Evolutionary conservation across 2,888 invertebrate species (phyloP).

Genomic region (Chalcosyrphus nemorum): DNA sequence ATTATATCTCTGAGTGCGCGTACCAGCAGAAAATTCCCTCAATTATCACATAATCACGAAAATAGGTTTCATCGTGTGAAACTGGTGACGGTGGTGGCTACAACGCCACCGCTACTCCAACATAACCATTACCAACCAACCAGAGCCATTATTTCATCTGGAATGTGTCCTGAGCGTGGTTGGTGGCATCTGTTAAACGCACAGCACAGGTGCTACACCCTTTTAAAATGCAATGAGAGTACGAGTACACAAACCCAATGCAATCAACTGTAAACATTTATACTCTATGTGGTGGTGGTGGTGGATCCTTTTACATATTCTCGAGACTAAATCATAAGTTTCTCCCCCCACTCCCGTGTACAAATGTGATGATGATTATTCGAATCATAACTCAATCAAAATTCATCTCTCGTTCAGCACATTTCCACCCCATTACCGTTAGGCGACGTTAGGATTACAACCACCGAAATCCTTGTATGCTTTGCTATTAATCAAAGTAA

Average conservation of each 20-base stretch:
- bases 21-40: constrained; percentile 67
- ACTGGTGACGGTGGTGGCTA: too few species aligned
- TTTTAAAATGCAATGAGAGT: constrained; percentile 17
- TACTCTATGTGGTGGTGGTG: background rate
- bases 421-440: constrained; percentile 50
- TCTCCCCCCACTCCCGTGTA: background rate
- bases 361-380: constrained; percentile 42
- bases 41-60: constrained; percentile 73
- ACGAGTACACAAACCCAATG: too few species aligned
- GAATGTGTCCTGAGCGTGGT: constrained; percentile 29
- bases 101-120: background rate
- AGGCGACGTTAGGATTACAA: background rate
- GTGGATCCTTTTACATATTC: background rate
- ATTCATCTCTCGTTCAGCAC: constrained; percentile 54
- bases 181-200: constrained; percentile 10
- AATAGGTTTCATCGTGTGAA: constrained; percentile 50
- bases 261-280: constrained; percentile 57
- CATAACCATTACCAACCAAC: constrained; percentile 42
- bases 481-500: constrained; percentile 67
- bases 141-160: constrained; percentile 53
- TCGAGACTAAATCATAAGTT: constrained; percentile 5
- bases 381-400: constrained; percentile 63
- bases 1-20: constrained; percentile 60
- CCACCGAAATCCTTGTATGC: constrained; percentile 1
- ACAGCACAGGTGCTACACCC: constrained; percentile 28